phyloP scores from a whole-genome alignment of 2,113 vertebrate genomes.

The Egretta garzetta region DNA sequence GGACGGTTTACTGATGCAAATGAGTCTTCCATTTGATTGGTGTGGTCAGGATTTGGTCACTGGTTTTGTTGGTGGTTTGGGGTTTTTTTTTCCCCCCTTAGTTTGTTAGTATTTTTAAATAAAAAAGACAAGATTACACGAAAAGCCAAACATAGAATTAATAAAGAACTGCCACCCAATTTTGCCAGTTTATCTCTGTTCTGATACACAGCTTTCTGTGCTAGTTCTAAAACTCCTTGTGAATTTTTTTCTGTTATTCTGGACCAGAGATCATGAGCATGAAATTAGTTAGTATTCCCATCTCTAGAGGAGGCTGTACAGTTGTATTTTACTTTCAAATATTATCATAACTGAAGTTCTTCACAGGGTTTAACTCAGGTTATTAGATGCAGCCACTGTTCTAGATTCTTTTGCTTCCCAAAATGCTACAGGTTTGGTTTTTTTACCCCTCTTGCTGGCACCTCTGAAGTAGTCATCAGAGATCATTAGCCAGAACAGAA shows the following conservation, averaged over 20 bases:
- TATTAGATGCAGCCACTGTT: neutral
- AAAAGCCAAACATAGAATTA: neutral
- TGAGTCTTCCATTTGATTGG: neutral
- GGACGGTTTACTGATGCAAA: neutral
- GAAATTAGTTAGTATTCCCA: neutral
- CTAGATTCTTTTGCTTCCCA: neutral
- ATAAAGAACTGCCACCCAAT: neutral
- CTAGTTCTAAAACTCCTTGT: neutral
- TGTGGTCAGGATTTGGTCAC: neutral
- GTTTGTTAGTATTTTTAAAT: neutral
- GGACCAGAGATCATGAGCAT: neutral
- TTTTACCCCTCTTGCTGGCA: neutral
- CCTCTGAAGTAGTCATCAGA: neutral
- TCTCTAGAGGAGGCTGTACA: neutral
- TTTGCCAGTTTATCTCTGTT: neutral
- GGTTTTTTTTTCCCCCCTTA: no score
- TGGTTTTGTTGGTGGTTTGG: neutral
- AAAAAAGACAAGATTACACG: neutral
- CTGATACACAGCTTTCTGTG: neutral
- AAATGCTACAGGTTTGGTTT: accelerated
- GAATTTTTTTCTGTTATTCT: neutral
- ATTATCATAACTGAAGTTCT: neutral
- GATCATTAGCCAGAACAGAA: neutral
- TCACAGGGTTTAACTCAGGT: neutral
- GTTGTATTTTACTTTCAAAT: neutral